Base-by-base conservation (phyloP, 1,140 invertebrate genomes). In the Drosophila novamexicana region DNA sequence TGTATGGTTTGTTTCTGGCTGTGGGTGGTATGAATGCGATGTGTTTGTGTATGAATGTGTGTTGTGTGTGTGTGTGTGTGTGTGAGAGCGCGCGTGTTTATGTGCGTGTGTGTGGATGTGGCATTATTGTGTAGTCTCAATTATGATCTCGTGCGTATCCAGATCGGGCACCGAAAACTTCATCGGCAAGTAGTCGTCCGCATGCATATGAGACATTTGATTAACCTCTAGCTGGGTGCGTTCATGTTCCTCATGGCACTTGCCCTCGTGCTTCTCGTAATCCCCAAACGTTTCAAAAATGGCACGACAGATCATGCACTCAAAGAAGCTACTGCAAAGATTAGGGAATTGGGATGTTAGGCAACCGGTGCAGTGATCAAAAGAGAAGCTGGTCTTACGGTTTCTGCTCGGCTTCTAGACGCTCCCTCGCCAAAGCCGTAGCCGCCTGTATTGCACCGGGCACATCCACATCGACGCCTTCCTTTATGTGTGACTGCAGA, bases 121-220 rank as follows among this genome's bases (percentile, higher is more conserved):
- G 40, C 59, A 45, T 69, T 89, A 89, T 67, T 89, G 84, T 63
- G 84, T 91, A 75, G 90, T 91, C 81, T 91, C 90, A 78, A 91
- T 90, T 9, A 91, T 91, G 65, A 91, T 91, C 61, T 91, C 90
- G 70, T 91, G 85, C 56, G 90, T 91, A 65, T 91, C 90, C 75
- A 91, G 66, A 74, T 91, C 88, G 52, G 85, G 76, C 62, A 91
- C 90, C 68, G 88, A 78, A 54, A 91, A 91, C 66, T 91, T 91
- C 73, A 91, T 91, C 42, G 82, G 90, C 73, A 91, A 84, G 73
- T 82, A 91, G 44, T 90, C 85, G n/a, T 90, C 85, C 53, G 84
- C 61, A 75, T 89, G 78, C 75, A 89, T 90, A 52, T 84, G 85
- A 36, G 77, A 39, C 75, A 89, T 86, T 72, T 89, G 85, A 70